These are phyloP conservation scores for Amphiduros pacificus DNA, from an alignment of 2,888 invertebrate genomes.

Conservation along the genomic window DNA sequence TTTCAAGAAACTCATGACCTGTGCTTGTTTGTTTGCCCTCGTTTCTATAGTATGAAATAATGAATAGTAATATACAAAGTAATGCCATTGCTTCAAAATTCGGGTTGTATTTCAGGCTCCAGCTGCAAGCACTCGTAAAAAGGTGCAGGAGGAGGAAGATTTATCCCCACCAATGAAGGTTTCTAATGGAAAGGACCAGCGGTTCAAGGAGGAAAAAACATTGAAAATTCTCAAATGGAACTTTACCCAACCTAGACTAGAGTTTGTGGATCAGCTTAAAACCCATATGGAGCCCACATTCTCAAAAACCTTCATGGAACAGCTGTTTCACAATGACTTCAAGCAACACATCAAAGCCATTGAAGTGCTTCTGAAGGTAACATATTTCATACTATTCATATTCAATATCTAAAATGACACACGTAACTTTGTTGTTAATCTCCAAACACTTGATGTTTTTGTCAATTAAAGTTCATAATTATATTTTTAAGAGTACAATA, in stretches of 20 bases:
- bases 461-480: too few species aligned
- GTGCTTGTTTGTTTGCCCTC: not conserved
- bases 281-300: constrained; percentile 91
- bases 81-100: too few species aligned
- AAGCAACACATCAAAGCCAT: constrained; percentile 95
- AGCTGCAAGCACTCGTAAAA: constrained; percentile 59
- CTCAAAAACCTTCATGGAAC: constrained; percentile 81
- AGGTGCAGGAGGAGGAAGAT: constrained; percentile 86
- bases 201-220: constrained; percentile 91
- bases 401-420: too few species aligned
- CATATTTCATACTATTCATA: too few species aligned
- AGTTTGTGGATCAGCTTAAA: constrained; percentile 88
- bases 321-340: constrained; percentile 93
- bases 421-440: too few species aligned
- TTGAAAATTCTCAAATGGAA: constrained; percentile 91
- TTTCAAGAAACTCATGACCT: not conserved
- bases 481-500: not conserved
- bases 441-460: too few species aligned
- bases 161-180: constrained; percentile 73
- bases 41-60: not conserved
- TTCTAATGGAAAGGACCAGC: constrained; percentile 83
- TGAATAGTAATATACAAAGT: not conserved
- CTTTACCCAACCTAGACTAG: constrained; percentile 87
- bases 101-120: not conserved
- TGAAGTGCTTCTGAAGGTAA: constrained; percentile 70